A percentile compares a stretch with the other conserved stretches of the same genome.
These are phyloP conservation scores for Lagenorhynchus albirostris DNA, from an alignment of 2,113 vertebrate genomes.

Conservation along the genomic window DNA sequence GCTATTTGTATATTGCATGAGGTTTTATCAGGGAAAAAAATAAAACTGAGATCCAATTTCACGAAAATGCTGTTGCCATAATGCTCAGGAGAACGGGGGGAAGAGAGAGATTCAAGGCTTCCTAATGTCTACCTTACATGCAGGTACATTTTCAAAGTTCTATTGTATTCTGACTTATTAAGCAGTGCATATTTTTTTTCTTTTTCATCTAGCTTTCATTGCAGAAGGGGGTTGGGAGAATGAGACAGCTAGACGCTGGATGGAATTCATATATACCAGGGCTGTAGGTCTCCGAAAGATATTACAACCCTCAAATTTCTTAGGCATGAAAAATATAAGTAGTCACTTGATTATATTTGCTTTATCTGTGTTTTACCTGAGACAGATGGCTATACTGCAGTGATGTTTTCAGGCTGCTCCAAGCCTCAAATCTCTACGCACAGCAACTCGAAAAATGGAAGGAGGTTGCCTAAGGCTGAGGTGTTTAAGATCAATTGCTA, in stretches of 20 bases:
- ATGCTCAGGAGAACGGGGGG: constrained; percentile 70
- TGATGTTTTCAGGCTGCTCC: not conserved
- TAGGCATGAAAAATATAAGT: constrained; percentile 60
- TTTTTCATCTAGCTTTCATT: constrained; percentile 70
- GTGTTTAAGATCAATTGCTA: constrained; percentile 48
- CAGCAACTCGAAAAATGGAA: constrained; percentile 5
- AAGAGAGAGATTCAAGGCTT: constrained; percentile 64
- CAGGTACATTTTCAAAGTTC: constrained; percentile 73
- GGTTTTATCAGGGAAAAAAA: constrained; percentile 57
- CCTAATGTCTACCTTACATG: constrained; percentile 66
- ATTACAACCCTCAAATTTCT: constrained; percentile 58
- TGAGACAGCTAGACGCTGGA: constrained; percentile 56
- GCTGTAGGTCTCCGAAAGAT: constrained; percentile 40
- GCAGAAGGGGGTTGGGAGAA: constrained; percentile 65
- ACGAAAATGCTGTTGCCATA: constrained; percentile 62
- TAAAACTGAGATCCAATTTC: constrained; percentile 68
- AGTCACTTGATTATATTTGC: constrained; percentile 59
- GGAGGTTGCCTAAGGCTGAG: constrained; percentile 23
- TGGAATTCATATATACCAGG: constrained; percentile 27
- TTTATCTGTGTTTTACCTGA: constrained; percentile 34
- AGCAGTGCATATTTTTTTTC: constrained; percentile 49
- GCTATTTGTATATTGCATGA: constrained; percentile 66
- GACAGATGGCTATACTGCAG: not conserved
- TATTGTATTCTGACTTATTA: constrained; percentile 72
- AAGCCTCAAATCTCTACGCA: not conserved